Conservation (phyloP, 2,113 vertebrate genomes). For the Meriones unguiculatus region DNA sequence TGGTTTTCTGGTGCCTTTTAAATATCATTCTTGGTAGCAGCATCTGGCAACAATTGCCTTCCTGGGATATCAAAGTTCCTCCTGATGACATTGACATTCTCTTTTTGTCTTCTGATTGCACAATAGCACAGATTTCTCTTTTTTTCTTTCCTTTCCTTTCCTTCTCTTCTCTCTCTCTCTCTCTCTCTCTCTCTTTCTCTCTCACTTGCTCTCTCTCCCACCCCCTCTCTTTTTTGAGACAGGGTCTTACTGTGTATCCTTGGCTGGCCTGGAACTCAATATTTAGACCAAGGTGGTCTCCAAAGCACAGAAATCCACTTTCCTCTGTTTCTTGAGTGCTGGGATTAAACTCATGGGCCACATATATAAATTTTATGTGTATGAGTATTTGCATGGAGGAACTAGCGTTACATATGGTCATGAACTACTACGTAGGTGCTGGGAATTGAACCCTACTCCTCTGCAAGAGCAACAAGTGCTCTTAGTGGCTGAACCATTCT, state of each 20-base stretch:
- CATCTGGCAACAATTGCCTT: not conserved
- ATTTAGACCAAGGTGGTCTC: not conserved
- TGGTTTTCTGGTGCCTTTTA: not conserved
- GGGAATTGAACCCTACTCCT: not conserved
- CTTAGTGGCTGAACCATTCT: not conserved
- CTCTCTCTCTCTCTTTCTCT: not conserved
- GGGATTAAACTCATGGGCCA: not conserved
- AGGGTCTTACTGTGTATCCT: not conserved
- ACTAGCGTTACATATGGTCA: not conserved
- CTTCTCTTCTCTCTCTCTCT: not conserved
- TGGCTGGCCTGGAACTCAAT: not conserved
- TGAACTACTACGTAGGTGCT: not conserved
- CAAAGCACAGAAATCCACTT: not conserved
- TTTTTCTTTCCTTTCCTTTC: not conserved
- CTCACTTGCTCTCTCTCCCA: accelerated
- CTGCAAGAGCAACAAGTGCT: not conserved
- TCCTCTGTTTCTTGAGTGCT: not conserved
- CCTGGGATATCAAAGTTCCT: not conserved
- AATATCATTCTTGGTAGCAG: not conserved
- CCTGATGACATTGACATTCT: not conserved
- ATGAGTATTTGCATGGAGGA: not conserved
- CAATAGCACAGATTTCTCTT: not conserved
- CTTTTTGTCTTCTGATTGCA: not conserved
- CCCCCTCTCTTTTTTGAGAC: not conserved
- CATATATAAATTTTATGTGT: too few relatives aligned